Percentiles rank a stretch among this genome's conserved stretches.
phyloP scores from a whole-genome alignment of 1,140 invertebrate species.

The fruit fly (Drosophila melanogaster) region Release_6_plus_ISO1_MT NT_037436.4:2342501-2343000 shows the following conservation, averaged over 20 bases:
- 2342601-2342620: not conserved
- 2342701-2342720: slow-evolving; percentile 97
- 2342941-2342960: slow-evolving; percentile 94
- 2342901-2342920: slow-evolving; percentile 93
- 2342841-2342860: slow-evolving; percentile 66
- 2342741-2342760: slow-evolving; percentile 94
- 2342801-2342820: slow-evolving; percentile 96
- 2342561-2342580: too few species aligned
- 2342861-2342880: slow-evolving; percentile 88
- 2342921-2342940: slow-evolving; percentile 96
- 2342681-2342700: slow-evolving; percentile 96
- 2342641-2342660: slow-evolving; percentile 66
- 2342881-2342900: slow-evolving; percentile 92
- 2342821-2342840: slow-evolving; percentile 91
- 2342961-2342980: slow-evolving; percentile 97
- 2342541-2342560: too few species aligned
- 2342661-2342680: slow-evolving; percentile 77
- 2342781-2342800: slow-evolving; percentile 96
- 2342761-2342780: slow-evolving; percentile 94
- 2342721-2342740: slow-evolving; percentile 94
- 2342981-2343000: slow-evolving; percentile 90
- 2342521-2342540: too few species aligned
- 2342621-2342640: not conserved
- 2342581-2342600: too few species aligned
- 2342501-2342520: too few species aligned